A percentile compares a stretch with the other conserved stretches of the same genome.
Evolutionary conservation across 37 sponge, comb jelly and placozoan genomes (phyloP).

Genomic region (Theonella swinhoei): DNA sequence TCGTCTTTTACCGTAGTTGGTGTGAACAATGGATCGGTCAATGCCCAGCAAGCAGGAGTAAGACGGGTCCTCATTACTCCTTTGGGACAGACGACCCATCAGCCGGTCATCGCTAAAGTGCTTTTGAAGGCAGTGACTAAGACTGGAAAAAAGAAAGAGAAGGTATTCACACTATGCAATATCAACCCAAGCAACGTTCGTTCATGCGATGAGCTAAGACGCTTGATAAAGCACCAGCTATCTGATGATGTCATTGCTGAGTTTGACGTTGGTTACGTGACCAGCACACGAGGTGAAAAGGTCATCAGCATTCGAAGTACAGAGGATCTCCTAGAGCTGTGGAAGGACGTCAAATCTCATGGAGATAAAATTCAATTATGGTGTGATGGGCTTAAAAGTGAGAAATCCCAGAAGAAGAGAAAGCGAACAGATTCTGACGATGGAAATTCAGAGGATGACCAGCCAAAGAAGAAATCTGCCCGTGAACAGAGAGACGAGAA

Average conservation of each 20-base stretch:
- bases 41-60: background rate
- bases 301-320: conserved; percentile 8
- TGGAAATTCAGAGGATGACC: too few relatives aligned
- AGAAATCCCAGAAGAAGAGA: background rate
- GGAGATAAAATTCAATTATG: background rate
- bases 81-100: conserved; percentile 1
- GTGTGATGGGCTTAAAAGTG: background rate
- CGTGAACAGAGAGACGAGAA: background rate
- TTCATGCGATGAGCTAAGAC: conserved; percentile 4
- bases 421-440: background rate
- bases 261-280: conserved; percentile 10
- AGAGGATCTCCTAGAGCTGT: conserved; percentile 9
- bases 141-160: conserved; percentile 11
- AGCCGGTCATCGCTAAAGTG: background rate
- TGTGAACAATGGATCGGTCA: background rate
- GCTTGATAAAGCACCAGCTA: background rate
- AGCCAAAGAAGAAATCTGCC: too few relatives aligned
- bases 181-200: background rate
- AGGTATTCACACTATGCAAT: background rate
- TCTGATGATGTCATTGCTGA: conserved; percentile 8
- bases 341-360: conserved; percentile 1
- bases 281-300: conserved; percentile 1
- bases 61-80: conserved; percentile 14
- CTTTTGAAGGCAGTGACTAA: conserved; percentile 1
- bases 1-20: background rate